Conservation (phyloP, 2,888 invertebrate species). For the Physocephala rufipes region DNA sequence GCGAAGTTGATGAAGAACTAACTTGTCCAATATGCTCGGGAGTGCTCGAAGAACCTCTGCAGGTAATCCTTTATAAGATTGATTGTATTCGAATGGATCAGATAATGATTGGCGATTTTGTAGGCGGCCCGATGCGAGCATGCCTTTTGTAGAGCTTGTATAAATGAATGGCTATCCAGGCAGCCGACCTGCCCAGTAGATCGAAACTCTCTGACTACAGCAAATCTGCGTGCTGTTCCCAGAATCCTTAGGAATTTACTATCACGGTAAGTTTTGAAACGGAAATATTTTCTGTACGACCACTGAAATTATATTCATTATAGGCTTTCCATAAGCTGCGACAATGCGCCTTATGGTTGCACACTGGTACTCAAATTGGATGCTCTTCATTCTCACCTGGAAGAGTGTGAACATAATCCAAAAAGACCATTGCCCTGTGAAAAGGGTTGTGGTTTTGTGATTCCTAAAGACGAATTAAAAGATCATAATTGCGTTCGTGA, state of each 20-base stretch:
- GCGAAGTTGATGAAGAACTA: constrained; percentile 96
- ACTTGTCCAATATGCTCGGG: constrained; percentile 96
- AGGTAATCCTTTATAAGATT: constrained; percentile 69
- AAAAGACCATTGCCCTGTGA: constrained; percentile 93
- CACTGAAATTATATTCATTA: constrained; percentile 5
- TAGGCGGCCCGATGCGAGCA: constrained; percentile 96
- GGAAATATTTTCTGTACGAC: neutral
- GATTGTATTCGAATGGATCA: neutral
- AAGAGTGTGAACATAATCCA: constrained; percentile 94
- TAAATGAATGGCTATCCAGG: constrained; percentile 92
- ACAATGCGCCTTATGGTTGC: constrained; percentile 90
- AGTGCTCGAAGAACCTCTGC: constrained; percentile 93
- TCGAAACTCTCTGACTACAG: constrained; percentile 87
- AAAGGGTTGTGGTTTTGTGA: constrained; percentile 91
- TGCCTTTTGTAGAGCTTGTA: constrained; percentile 93
- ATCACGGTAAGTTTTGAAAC: constrained; percentile 71
- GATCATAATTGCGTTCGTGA: constrained; percentile 95
- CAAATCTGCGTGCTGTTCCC: constrained; percentile 90
- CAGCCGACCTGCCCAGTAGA: constrained; percentile 96
- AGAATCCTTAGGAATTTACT: constrained; percentile 91
- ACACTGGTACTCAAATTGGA: constrained; percentile 86
- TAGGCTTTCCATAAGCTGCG: constrained; percentile 89
- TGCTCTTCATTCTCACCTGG: constrained; percentile 81
- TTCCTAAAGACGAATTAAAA: constrained; percentile 93
- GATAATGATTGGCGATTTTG: constrained; percentile 6